Conservation (phyloP, 2,888 invertebrate species). For the Gymnosoma rotundatum region DNA sequence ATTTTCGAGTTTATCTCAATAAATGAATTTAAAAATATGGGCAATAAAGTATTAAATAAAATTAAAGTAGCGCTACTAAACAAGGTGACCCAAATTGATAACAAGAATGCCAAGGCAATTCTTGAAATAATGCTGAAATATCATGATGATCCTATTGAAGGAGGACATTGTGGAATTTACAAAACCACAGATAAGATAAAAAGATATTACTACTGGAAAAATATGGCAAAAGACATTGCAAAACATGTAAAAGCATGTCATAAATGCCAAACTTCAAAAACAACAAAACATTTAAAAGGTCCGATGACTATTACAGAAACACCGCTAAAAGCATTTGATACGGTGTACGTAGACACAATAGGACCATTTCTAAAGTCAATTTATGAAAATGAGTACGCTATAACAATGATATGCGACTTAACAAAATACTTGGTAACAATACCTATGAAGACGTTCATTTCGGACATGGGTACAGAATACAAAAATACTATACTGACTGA, state of each 20-base stretch:
- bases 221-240: slow-evolving; percentile 2
- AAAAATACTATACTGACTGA: slow-evolving; percentile 59
- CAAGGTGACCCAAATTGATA: slow-evolving; percentile 8
- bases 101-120: too few relatives aligned
- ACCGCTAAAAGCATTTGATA: too few relatives aligned
- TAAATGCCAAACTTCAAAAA: slow-evolving; percentile 24
- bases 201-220: slow-evolving; percentile 58
- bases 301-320: slow-evolving; percentile 16
- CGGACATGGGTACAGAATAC: slow-evolving; percentile 54
- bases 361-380: too few relatives aligned
- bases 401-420: slow-evolving; percentile 58
- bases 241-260: too few relatives aligned
- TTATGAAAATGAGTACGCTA: too few relatives aligned
- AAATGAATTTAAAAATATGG: slow-evolving; percentile 29
- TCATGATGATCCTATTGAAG: slow-evolving; percentile 16
- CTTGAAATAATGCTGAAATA: too few relatives aligned
- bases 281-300: slow-evolving; percentile 9
- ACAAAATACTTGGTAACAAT: slow-evolving; percentile 57
- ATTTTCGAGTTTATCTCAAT: slow-evolving; percentile 39
- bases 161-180: slow-evolving; percentile 43
- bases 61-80: slow-evolving; percentile 48
- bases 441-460: slow-evolving; percentile 32
- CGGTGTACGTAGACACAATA: too few relatives aligned
- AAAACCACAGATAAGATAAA: slow-evolving; percentile 44
- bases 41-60: slow-evolving; percentile 26